Evolutionary conservation across 2,797 vertebrate genomes (phyloP).

Genomic region (Fistularia tabacaria): DNA sequence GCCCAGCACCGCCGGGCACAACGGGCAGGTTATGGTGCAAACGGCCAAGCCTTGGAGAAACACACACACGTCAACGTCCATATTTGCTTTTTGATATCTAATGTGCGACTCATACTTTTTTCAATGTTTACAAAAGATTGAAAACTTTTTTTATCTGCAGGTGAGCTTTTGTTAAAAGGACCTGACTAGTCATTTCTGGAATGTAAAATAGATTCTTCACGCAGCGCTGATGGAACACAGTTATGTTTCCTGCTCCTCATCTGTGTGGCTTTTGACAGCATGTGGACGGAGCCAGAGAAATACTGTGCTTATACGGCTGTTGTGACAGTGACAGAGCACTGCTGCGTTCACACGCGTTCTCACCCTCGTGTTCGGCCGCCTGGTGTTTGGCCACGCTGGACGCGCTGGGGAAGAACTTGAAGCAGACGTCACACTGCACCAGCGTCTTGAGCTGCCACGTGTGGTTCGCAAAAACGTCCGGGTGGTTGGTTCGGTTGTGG

Average conservation of each 20-base stretch:
- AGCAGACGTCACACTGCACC: constrained; percentile 81
- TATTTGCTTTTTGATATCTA: not conserved
- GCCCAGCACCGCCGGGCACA: constrained; percentile 68
- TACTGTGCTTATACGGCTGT: too few relatives aligned
- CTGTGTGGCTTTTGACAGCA: too few relatives aligned
- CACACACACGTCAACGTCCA: not conserved
- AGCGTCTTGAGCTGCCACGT: constrained; percentile 77
- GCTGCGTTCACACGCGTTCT: not conserved
- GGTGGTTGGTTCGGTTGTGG: constrained; percentile 87
- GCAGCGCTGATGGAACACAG: too few relatives aligned
- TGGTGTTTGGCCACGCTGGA: constrained; percentile 78
- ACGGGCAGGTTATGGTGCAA: constrained; percentile 59
- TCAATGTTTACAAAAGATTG: too few relatives aligned
- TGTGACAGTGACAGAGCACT: too few relatives aligned
- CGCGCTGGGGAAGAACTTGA: constrained; percentile 79
- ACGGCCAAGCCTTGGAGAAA: constrained; percentile 27
- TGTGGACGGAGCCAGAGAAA: too few relatives aligned
- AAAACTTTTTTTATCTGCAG: too few relatives aligned
- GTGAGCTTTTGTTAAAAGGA: too few relatives aligned
- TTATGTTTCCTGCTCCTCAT: too few relatives aligned
- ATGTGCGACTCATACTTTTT: too few relatives aligned
- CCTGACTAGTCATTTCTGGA: too few relatives aligned
- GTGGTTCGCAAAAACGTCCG: constrained; percentile 81
- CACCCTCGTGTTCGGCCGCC: constrained; percentile 80
- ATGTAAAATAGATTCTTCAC: too few relatives aligned